Percentiles rank a stretch among this genome's conserved stretches.
Evolutionary conservation across 2,888 invertebrate genomes (phyloP).

Genomic region (Geophilus truncorum): DNA sequence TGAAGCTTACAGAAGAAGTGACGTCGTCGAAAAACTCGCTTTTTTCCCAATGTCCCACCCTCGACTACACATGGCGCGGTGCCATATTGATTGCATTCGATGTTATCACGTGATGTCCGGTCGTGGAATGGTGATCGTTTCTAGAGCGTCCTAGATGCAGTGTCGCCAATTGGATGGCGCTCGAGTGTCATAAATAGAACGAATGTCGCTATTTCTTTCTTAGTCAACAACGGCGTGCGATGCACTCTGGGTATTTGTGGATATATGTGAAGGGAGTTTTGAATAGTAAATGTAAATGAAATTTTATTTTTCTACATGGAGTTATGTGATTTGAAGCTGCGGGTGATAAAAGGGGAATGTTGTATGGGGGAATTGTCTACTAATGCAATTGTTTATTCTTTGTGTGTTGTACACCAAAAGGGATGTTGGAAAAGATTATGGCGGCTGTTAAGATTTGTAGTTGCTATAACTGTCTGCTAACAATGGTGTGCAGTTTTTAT

Average conservation of each 20-base stretch:
- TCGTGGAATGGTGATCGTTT: background rate
- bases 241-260: too few species aligned
- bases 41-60: background rate
- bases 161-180: background rate
- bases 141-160: background rate
- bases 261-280: background rate
- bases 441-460: background rate
- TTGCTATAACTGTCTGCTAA: background rate
- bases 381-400: background rate
- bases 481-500: background rate
- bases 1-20: slow-evolving; percentile 15
- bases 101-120: background rate
- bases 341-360: background rate
- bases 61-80: background rate
- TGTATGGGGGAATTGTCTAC: background rate
- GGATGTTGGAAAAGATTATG: background rate
- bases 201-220: background rate
- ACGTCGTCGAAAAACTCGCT: background rate
- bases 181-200: background rate
- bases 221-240: too few species aligned
- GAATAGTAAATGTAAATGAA: background rate
- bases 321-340: background rate
- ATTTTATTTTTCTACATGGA: background rate
- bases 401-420: background rate
- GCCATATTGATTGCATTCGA: slow-evolving; percentile 12